A percentile compares a stretch with the other conserved stretches of the same genome.
phyloP scores from a whole-genome alignment of 2,888 invertebrate species.

The Hecatera dysodea region DNA sequence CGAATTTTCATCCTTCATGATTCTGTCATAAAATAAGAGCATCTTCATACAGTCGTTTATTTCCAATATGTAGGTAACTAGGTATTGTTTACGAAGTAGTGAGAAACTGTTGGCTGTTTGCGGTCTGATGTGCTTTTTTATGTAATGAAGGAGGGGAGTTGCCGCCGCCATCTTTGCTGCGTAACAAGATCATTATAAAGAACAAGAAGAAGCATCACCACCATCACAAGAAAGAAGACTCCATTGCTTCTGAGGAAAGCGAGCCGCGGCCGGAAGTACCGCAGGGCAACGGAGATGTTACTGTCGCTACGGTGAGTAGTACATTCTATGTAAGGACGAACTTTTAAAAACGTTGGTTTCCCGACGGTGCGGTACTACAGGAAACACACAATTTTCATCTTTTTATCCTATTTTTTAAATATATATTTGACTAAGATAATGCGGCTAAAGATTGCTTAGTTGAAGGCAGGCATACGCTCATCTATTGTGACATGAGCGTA shows the following conservation, averaged over 20 bases:
- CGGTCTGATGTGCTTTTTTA: background rate
- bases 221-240: slow-evolving; percentile 92
- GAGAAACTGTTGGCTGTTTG: background rate
- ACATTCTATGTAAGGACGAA: slow-evolving; percentile 8
- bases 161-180: slow-evolving; percentile 96
- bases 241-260: slow-evolving; percentile 82
- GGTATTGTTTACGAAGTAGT: too few relatives aligned
- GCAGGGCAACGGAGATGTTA: slow-evolving; percentile 87
- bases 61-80: background rate
- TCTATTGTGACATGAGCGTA: too few relatives aligned
- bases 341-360: background rate
- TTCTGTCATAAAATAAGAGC: background rate
- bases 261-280: slow-evolving; percentile 74
- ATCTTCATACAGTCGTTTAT: background rate
- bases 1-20: background rate
- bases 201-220: slow-evolving; percentile 98
- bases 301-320: slow-evolving; percentile 75
- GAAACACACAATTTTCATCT: too few relatives aligned
- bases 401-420: too few relatives aligned
- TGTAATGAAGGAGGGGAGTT: slow-evolving; percentile 92
- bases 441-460: too few relatives aligned
- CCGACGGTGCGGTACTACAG: background rate
- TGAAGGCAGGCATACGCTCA: too few relatives aligned
- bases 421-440: too few relatives aligned
- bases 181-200: slow-evolving; percentile 98